A percentile compares a stretch with the other conserved stretches of the same genome.
Evolutionary conservation across 2,797 vertebrate species (phyloP).

Genomic region (Dermochelys coriacea): DNA sequence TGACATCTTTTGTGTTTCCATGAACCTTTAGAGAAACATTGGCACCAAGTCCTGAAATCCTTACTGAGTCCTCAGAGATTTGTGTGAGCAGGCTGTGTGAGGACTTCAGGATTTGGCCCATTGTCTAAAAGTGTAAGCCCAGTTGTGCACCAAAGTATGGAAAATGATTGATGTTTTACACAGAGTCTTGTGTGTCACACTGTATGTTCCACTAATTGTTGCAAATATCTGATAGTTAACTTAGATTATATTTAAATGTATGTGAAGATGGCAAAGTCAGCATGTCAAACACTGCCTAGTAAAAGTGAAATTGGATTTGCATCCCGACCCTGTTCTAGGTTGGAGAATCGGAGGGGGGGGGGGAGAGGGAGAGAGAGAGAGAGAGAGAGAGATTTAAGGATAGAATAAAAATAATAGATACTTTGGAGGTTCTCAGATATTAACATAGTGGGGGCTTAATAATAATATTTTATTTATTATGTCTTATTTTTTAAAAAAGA

Average conservation of each 20-base stretch:
- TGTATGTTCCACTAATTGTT: neutral
- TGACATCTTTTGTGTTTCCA: neutral
- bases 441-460: constrained; percentile 27
- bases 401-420: neutral
- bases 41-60: neutral
- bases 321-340: neutral
- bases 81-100: neutral
- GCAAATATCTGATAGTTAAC: constrained; percentile 19
- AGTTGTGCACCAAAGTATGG: neutral
- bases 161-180: neutral
- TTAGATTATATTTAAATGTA: neutral
- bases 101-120: neutral
- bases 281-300: neutral
- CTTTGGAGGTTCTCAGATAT: too few species aligned
- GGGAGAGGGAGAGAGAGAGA: neutral
- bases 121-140: neutral
- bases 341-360: neutral
- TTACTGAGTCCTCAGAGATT: neutral
- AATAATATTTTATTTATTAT: too few species aligned
- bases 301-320: constrained; percentile 6
- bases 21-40: neutral
- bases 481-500: neutral
- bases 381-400: constrained; percentile 8
- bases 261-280: neutral
- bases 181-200: constrained; percentile 17